Percentiles rank a stretch among this genome's conserved stretches.
Evolutionary conservation across 2,797 vertebrate genomes (phyloP).

Genomic region (Podarcis lilfordi): DNA sequence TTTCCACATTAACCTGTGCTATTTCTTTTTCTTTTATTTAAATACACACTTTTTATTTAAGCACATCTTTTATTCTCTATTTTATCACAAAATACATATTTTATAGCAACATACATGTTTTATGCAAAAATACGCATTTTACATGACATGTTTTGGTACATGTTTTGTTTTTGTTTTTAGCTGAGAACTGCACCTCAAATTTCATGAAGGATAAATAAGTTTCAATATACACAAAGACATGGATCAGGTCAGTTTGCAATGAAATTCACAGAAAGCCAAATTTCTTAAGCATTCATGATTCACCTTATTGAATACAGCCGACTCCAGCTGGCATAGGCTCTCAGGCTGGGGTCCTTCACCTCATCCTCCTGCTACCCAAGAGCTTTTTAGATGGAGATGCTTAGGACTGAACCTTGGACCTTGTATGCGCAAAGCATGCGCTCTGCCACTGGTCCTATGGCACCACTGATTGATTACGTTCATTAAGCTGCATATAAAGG

Average conservation of each 20-base stretch:
- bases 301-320: not conserved
- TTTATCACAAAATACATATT: no score
- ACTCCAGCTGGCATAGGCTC: not conserved
- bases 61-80: no score
- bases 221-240: no score
- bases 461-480: not conserved
- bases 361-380: not conserved
- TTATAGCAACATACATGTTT: no score
- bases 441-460: not conserved
- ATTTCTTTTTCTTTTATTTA: no score
- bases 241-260: not conserved
- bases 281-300: not conserved
- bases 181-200: no score
- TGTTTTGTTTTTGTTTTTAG: no score
- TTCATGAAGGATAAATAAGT: no score
- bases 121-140: no score
- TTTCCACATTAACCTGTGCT: not conserved
- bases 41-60: no score
- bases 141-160: no score
- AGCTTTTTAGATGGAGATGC: not conserved
- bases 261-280: no score
- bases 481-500: not conserved
- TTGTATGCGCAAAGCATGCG: not conserved
- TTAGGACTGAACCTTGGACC: not conserved
- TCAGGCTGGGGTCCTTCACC: not conserved